These are phyloP conservation scores for Palythoa grandiflora DNA, from an alignment of 92 coral and sea anemone genomes.

Conservation along the genomic window DNA sequence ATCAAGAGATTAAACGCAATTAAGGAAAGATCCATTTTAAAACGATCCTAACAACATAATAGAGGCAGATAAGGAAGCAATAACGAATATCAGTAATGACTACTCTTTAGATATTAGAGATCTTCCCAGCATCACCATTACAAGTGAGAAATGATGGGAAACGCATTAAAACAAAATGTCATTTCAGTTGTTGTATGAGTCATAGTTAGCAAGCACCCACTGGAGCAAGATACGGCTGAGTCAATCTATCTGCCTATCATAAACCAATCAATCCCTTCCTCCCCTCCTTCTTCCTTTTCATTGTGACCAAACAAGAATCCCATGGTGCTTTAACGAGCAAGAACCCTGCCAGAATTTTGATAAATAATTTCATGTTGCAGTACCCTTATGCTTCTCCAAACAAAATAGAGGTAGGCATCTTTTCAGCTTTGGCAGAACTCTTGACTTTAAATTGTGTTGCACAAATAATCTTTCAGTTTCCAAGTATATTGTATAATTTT, in stretches of 20 bases:
- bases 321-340: constrained; percentile 11
- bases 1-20: not conserved
- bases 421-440: constrained; percentile 50
- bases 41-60: not conserved
- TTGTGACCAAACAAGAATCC: constrained; percentile 1
- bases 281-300: not conserved
- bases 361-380: not conserved
- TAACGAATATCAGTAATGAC: not conserved
- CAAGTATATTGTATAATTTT: too few species aligned
- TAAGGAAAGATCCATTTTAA: not conserved
- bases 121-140: not conserved
- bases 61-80: not conserved
- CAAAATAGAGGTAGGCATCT: constrained; percentile 20
- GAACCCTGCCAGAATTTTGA: constrained; percentile 46
- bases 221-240: not conserved
- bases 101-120: not conserved
- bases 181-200: too few species aligned
- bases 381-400: constrained; percentile 21
- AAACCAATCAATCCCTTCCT: not conserved
- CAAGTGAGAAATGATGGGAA: too few species aligned
- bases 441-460: not conserved
- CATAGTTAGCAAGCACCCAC: too few species aligned
- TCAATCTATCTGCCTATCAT: not conserved
- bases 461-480: too few species aligned
- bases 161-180: too few species aligned